phyloP scores from a whole-genome alignment of 2,888 invertebrate species.

The Auanema sp. region DNA sequence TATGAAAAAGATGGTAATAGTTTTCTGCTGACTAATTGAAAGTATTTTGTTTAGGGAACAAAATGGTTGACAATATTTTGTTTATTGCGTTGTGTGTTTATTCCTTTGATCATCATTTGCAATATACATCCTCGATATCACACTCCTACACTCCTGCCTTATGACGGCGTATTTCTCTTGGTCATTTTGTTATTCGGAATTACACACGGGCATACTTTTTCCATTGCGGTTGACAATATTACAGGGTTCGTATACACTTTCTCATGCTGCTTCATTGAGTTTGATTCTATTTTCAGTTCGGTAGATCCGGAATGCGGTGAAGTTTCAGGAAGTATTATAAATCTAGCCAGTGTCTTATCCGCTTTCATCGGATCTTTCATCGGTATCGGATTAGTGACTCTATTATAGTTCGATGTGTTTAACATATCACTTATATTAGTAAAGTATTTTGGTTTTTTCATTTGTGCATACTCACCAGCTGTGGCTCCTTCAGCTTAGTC shows the following conservation, averaged over 20 bases:
- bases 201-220: constrained; percentile 41
- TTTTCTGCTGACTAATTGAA: not conserved
- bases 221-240: constrained; percentile 32
- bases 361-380: constrained; percentile 32
- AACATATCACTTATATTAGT: not conserved
- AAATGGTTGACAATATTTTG: constrained; percentile 18
- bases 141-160: constrained; percentile 33
- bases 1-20: constrained; percentile 26
- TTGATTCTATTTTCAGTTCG: constrained; percentile 1
- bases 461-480: not conserved
- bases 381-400: constrained; percentile 23
- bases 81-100: constrained; percentile 22
- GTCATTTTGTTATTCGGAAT: constrained; percentile 36
- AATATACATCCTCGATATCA: constrained; percentile 40
- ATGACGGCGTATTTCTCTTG: constrained; percentile 42
- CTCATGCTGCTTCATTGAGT: not conserved
- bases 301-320: constrained; percentile 6
- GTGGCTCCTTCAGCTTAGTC: not conserved
- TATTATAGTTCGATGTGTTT: not conserved
- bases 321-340: constrained; percentile 29
- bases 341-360: constrained; percentile 27
- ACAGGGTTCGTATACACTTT: constrained; percentile 25
- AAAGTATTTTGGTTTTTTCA: not conserved
- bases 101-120: constrained; percentile 40
- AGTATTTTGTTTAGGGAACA: not conserved